Evolutionary conservation across 1,140 invertebrate genomes (phyloP).

Genomic region (Paraescarpia echinospica): DNA sequence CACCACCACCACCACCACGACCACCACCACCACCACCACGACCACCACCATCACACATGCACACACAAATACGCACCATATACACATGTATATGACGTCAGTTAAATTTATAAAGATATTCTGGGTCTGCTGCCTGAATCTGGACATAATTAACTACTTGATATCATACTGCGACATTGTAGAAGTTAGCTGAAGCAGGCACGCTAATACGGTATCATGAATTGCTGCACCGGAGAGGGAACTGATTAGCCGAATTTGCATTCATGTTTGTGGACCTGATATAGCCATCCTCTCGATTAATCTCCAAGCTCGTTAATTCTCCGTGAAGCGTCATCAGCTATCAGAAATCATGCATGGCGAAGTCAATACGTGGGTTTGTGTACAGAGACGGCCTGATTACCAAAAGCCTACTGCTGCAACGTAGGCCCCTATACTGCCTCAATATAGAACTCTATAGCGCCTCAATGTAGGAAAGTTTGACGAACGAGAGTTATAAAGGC

Average conservation of each 20-base stretch:
- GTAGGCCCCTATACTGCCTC: no score
- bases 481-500: no score
- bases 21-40: no score
- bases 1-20: no score
- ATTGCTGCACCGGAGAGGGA: neutral
- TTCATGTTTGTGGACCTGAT: neutral
- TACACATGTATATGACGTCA: no score
- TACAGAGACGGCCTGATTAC: neutral
- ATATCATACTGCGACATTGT: neutral
- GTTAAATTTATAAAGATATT: no score
- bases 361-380: neutral
- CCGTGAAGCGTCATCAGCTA: neutral
- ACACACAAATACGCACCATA: no score
- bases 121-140: neutral
- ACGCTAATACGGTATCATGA: neutral
- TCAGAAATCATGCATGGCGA: neutral
- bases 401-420: neutral
- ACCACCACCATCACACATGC: no score
- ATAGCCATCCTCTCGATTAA: neutral
- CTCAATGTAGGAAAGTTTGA: no score
- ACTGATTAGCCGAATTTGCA: neutral
- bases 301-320: neutral
- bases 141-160: neutral
- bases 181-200: neutral
- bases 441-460: no score